Percentiles rank a stretch among this genome's conserved stretches.
Evolutionary conservation across 2,888 invertebrate species (phyloP).

Genomic region (Callyntrura guangdongensis): DNA sequence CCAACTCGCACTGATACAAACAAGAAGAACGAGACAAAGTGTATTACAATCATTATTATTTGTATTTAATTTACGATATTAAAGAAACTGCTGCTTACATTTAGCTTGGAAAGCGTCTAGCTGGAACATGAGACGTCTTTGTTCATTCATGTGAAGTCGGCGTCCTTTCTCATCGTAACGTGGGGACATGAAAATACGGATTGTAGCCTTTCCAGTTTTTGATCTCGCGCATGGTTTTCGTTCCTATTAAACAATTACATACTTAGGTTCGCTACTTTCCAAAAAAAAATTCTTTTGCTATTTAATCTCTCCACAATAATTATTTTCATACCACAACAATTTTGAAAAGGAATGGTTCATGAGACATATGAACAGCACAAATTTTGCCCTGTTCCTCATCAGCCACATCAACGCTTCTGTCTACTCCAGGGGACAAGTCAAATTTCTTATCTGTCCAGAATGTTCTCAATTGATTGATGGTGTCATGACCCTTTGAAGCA

Average conservation of each 20-base stretch:
- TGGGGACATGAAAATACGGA: constrained; percentile 75
- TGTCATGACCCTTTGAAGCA: constrained; percentile 34
- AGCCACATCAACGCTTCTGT: constrained; percentile 60
- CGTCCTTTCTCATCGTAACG: constrained; percentile 65
- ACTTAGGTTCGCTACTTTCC: background rate
- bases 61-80: constrained; percentile 67
- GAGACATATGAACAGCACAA: constrained; percentile 76
- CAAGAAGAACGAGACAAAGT: too few species aligned
- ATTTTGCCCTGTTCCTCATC: constrained; percentile 61
- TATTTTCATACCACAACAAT: constrained; percentile 44
- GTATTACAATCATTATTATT: constrained; percentile 29
- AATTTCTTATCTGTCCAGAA: constrained; percentile 71
- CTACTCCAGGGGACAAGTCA: constrained; percentile 67
- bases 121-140: constrained; percentile 75
- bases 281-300: background rate
- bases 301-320: background rate
- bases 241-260: constrained; percentile 42
- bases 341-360: constrained; percentile 69
- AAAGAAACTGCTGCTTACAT: too few species aligned
- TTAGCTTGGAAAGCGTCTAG: constrained; percentile 72
- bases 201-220: constrained; percentile 57
- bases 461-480: constrained; percentile 66
- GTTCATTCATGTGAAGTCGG: constrained; percentile 58
- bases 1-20: constrained; percentile 54
- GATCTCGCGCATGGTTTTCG: constrained; percentile 66